These are phyloP conservation scores for Amaurobius ferox DNA, from an alignment of 2,888 invertebrate genomes.

Conservation along the genomic window DNA sequence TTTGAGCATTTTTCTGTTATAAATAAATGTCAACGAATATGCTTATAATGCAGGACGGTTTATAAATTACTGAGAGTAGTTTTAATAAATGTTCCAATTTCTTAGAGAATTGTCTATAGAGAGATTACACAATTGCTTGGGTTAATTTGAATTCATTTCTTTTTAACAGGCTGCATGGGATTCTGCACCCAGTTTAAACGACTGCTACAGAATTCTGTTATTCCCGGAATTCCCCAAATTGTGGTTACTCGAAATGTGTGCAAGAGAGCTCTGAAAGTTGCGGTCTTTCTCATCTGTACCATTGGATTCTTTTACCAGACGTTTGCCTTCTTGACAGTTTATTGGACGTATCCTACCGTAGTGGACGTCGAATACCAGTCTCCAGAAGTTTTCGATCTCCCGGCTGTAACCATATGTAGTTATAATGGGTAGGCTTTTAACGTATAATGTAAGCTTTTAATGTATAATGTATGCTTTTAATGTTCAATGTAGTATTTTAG, in stretches of 20 bases:
- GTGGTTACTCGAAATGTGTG: not conserved
- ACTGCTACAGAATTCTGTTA: conserved; percentile 22
- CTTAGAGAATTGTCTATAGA: no score
- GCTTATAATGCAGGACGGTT: no score
- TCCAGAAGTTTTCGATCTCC: not conserved
- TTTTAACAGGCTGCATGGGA: not conserved
- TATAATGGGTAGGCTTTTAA: conserved; percentile 36
- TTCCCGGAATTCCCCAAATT: conserved; percentile 43
- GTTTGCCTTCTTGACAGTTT: conserved; percentile 8
- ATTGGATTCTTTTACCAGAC: conserved; percentile 40
- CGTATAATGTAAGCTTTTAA: no score
- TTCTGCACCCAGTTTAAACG: not conserved
- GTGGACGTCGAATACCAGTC: conserved; percentile 8
- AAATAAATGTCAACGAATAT: no score
- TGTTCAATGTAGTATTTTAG: no score
- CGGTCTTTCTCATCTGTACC: conserved; percentile 10
- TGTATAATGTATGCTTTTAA: no score
- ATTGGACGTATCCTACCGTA: conserved; percentile 42
- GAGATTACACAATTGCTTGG: no score
- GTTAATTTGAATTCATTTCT: no score
- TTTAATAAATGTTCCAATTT: no score
- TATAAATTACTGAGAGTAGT: no score
- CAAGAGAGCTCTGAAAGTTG: conserved; percentile 11
- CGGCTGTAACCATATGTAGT: conserved; percentile 29
- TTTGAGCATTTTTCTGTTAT: no score